Evolutionary conservation across 2,888 invertebrate species (phyloP).

Genomic region (Ischnura elegans): DNA sequence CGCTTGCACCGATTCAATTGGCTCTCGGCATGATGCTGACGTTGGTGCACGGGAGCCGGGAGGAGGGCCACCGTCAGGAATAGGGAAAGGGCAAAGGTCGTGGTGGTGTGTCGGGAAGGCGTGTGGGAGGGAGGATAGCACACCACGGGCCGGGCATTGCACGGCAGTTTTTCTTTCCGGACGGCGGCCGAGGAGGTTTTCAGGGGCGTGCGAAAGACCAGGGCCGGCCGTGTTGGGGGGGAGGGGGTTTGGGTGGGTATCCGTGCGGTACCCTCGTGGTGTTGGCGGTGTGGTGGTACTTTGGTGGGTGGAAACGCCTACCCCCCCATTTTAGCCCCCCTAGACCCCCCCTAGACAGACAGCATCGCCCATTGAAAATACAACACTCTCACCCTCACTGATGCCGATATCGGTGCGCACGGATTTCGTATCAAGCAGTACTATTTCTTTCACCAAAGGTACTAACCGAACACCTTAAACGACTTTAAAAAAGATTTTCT

Average conservation of each 20-base stretch:
- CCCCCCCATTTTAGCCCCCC: too few species aligned
- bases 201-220: too few species aligned
- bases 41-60: constrained; percentile 46
- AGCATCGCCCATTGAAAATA: too few species aligned
- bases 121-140: background rate
- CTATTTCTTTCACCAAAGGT: too few species aligned
- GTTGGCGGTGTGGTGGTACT: constrained; percentile 32
- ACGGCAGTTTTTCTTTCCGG: background rate
- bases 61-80: background rate
- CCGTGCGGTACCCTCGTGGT: background rate
- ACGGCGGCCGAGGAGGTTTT: constrained; percentile 7
- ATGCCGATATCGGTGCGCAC: too few species aligned
- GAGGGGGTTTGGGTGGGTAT: background rate
- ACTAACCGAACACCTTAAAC: too few species aligned
- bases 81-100: constrained; percentile 43
- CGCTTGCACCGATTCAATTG: constrained; percentile 65
- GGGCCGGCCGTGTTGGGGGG: background rate
- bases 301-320: too few species aligned
- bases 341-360: too few species aligned
- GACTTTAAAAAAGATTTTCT: too few species aligned
- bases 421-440: too few species aligned
- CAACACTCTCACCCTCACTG: too few species aligned
- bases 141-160: background rate
- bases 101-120: background rate
- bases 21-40: constrained; percentile 62